Conservation (phyloP, 2,113 vertebrate genomes). For the Acanthisitta chloris region DNA sequence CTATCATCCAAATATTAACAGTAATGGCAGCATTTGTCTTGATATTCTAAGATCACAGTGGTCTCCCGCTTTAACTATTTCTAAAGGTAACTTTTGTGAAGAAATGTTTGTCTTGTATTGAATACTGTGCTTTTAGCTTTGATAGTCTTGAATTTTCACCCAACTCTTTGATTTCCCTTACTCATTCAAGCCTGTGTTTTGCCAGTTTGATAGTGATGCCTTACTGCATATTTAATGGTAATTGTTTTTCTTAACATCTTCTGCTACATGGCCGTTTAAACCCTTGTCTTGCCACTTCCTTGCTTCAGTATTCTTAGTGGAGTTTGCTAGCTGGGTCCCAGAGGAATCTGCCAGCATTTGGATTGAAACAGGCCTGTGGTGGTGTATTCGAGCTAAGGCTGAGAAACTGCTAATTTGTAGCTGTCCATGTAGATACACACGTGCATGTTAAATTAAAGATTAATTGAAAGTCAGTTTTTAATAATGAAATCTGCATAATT, state of each 20-base stretch:
- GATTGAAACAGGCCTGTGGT: background rate
- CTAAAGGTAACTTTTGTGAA: constrained; percentile 85
- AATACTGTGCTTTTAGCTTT: background rate
- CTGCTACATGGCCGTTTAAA: background rate
- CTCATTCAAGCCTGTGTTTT: background rate
- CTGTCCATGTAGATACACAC: background rate
- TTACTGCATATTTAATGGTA: background rate
- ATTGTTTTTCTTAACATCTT: background rate
- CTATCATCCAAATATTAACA: constrained; percentile 99
- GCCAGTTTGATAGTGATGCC: background rate
- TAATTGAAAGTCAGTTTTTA: background rate
- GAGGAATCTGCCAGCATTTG: background rate
- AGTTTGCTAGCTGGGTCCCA: background rate
- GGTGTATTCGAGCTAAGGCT: background rate
- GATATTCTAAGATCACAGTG: constrained; percentile 99
- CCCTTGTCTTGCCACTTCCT: background rate
- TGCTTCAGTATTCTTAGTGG: background rate
- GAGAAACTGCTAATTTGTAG: background rate
- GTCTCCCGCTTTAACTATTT: constrained; percentile 99
- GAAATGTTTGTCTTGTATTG: background rate
- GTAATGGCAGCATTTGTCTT: constrained; percentile 99
- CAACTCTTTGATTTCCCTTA: background rate
- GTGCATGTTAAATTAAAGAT: background rate
- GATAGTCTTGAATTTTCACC: background rate
- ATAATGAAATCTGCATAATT: background rate